Base-by-base conservation (phyloP, 1,140 invertebrate species). In the Bombus confusus region DNA sequence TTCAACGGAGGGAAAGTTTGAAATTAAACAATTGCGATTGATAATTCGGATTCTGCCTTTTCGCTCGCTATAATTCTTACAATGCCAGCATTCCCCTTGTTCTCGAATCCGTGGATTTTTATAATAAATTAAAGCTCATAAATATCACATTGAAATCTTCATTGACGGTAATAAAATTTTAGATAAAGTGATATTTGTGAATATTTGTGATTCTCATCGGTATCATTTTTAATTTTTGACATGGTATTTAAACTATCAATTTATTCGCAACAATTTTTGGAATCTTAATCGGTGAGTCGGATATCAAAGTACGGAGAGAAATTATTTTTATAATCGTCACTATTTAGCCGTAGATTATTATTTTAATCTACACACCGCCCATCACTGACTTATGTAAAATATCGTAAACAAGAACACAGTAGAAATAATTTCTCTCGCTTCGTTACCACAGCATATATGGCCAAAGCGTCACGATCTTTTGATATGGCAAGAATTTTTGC, bases 401-500 rank as follows among this genome's bases (percentile, higher is more conserved):
- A 31, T 31, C 8, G 22, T 25, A 52, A 3, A 52, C 3, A 47
- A 12, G 34, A 25, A 34, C 6, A 28, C 25, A 57, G 18, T 13
- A 41, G 0, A 28, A 74, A 59, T 85, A 39, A 81, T 81, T 84
- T 84, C 75, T 41, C 59, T 81, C 83, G 28, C 12, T 15, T n/a
- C 22, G n/a, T 47, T 25, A 28, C 5, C 69, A 66, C 69, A 9
- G 47, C 18, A 52, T 52, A 75, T 72, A 62, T 62, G 52, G 31
- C 43, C 62, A 22, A 71, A 47, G 22, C 28, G 18, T 76, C 72
- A 76, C 39, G 31, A 37, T 68, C 41, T 78, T 78, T 57, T 79
- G 81, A 78, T 84, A 64, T 79, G 77, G 80, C 73, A 76, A 77
- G 66, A 78, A 77, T 86, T 88, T 87, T 80, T 73, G 76, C 87